Conservation (phyloP, 2,797 vertebrate genomes). For the Allobates femoralis region DNA sequence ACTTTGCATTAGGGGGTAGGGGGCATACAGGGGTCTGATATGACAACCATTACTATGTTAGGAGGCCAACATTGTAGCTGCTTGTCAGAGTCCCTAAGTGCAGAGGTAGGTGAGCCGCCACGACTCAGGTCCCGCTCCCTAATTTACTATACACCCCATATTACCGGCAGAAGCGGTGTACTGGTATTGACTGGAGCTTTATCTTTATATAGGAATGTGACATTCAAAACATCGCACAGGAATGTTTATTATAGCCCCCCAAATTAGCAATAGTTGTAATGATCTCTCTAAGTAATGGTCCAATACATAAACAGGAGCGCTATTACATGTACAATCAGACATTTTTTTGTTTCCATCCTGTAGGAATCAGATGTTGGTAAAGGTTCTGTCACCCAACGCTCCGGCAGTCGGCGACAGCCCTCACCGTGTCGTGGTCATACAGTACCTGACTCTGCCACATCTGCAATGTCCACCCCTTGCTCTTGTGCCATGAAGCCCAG, state of each 20-base stretch:
- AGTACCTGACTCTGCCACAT: conserved; percentile 99
- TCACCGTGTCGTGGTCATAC: conserved; percentile 85
- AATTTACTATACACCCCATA: background rate
- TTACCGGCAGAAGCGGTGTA: background rate
- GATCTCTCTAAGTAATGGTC: background rate
- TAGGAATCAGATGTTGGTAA: background rate
- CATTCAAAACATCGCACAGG: background rate
- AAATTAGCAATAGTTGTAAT: background rate
- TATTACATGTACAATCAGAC: too few species aligned
- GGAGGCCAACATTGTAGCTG: background rate
- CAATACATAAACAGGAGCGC: too few species aligned
- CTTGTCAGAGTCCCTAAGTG: background rate
- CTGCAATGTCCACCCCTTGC: conserved; percentile 99
- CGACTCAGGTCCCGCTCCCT: background rate
- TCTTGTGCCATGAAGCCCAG: conserved; percentile 99
- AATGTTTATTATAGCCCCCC: background rate
- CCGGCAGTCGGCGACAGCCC: conserved; percentile 76
- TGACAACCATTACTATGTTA: background rate
- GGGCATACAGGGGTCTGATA: background rate
- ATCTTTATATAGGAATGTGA: background rate
- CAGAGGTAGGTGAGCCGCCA: background rate
- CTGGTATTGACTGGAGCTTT: background rate
- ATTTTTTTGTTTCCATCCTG: background rate
- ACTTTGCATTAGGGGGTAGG: background rate
- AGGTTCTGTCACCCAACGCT: conserved; percentile 7